Percentiles rank a stretch among this genome's conserved stretches.
phyloP scores from a whole-genome alignment of 1,140 invertebrate genomes.

The Oncopodura yosiiana region DNA sequence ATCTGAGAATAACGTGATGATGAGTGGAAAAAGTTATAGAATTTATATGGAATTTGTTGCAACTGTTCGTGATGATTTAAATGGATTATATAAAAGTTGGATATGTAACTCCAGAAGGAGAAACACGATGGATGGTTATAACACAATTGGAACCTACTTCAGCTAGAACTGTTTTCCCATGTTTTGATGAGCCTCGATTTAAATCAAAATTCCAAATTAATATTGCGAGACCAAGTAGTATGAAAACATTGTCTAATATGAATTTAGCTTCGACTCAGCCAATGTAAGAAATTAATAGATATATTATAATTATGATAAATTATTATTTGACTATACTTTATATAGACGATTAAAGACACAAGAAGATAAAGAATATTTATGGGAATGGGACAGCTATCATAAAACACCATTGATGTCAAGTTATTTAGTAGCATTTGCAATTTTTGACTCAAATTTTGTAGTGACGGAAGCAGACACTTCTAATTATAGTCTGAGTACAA shows the following conservation, averaged over 20 bases:
- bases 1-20: too few relatives aligned
- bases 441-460: conserved; percentile 18
- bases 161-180: conserved; percentile 4
- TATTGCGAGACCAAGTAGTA: conserved; percentile 3
- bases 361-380: too few relatives aligned
- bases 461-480: too few relatives aligned
- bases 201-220: conserved; percentile 4
- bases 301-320: too few relatives aligned
- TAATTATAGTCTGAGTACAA: too few relatives aligned
- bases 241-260: conserved; percentile 11
- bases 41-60: background rate
- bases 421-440: conserved; percentile 23
- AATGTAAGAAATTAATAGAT: conserved; percentile 3
- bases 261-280: background rate
- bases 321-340: too few relatives aligned
- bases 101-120: background rate
- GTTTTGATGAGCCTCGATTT: conserved; percentile 7
- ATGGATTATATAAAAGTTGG: background rate
- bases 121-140: background rate
- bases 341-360: too few relatives aligned
- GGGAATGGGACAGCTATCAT: conserved; percentile 16
- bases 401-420: conserved; percentile 19
- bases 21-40: background rate
- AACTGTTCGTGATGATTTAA: background rate
- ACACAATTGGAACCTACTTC: background rate